A percentile compares a stretch with the other conserved stretches of the same genome.
phyloP scores from a whole-genome alignment of 2,888 invertebrate genomes.

The Eristalinus aeneus region DNA sequence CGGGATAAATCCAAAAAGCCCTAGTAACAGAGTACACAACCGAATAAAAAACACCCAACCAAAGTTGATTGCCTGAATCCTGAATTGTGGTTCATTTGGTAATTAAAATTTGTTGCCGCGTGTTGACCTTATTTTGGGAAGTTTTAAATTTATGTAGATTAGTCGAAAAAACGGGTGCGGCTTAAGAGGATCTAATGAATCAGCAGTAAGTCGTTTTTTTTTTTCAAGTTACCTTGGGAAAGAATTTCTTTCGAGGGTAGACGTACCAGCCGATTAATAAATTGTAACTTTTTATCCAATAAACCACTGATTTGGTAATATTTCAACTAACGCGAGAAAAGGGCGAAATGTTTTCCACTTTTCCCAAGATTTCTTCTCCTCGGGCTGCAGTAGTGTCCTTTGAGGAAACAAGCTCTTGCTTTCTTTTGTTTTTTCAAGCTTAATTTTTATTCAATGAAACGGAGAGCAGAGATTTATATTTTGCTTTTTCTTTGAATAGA shows the following conservation, averaged over 20 bases:
- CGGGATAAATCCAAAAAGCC: background rate
- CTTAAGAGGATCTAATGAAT: background rate
- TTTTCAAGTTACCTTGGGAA: background rate
- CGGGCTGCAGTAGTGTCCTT: too few species aligned
- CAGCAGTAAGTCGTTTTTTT: background rate
- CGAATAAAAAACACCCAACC: background rate
- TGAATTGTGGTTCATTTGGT: constrained; percentile 13
- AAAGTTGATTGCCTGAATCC: background rate
- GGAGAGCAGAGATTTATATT: too few species aligned
- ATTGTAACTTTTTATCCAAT: background rate
- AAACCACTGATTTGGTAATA: background rate
- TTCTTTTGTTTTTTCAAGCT: too few species aligned
- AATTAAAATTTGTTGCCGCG: constrained; percentile 13
- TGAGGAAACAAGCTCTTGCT: too few species aligned
- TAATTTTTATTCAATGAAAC: too few species aligned
- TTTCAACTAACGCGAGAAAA: too few species aligned
- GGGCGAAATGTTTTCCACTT: too few species aligned
- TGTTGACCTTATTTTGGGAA: background rate
- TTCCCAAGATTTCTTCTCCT: too few species aligned
- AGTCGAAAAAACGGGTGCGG: background rate
- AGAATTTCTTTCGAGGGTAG: background rate
- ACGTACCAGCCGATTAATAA: background rate
- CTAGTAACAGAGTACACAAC: background rate
- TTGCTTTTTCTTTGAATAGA: too few species aligned
- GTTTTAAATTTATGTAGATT: background rate